phyloP scores from a whole-genome alignment of 2,888 invertebrate species.

The Acleris literana region DNA sequence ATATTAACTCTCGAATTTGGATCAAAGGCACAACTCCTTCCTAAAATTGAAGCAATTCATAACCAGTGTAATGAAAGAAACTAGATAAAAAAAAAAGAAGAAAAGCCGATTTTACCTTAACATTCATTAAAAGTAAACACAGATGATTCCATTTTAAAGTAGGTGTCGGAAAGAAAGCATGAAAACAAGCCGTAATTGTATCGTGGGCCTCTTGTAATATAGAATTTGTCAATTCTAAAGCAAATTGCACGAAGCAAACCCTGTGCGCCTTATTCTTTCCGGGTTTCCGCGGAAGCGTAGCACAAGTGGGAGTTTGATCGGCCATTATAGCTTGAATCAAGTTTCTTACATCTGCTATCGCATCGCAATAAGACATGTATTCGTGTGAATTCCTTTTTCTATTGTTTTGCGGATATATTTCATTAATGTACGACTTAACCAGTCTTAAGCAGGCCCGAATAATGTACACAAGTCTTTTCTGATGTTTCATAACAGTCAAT shows the following conservation, averaged over 20 bases:
- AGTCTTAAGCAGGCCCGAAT: constrained; percentile 92
- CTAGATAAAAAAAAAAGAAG: constrained; percentile 4
- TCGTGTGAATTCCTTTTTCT: constrained; percentile 80
- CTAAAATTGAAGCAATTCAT: constrained; percentile 45
- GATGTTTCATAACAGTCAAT: constrained; percentile 85
- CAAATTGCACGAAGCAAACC: constrained; percentile 74
- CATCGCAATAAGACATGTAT: constrained; percentile 91
- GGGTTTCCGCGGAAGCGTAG: constrained; percentile 61
- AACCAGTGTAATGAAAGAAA: background rate
- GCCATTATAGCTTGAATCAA: constrained; percentile 92
- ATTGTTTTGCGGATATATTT: constrained; percentile 92
- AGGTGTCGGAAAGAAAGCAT: constrained; percentile 97
- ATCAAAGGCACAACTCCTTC: constrained; percentile 62
- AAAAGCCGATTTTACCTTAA: constrained; percentile 76
- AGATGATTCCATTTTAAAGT: constrained; percentile 96
- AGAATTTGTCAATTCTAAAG: constrained; percentile 86
- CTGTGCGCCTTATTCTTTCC: constrained; percentile 71
- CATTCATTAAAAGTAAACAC: constrained; percentile 90
- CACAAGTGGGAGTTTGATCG: constrained; percentile 81
- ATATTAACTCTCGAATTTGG: constrained; percentile 71
- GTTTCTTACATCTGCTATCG: constrained; percentile 92
- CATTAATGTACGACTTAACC: constrained; percentile 93
- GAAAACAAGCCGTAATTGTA: constrained; percentile 95
- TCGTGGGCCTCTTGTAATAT: constrained; percentile 95
- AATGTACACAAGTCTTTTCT: constrained; percentile 93